phyloP scores from a whole-genome alignment of 2,888 invertebrate genomes.

The Sympetrum striolatum region DNA sequence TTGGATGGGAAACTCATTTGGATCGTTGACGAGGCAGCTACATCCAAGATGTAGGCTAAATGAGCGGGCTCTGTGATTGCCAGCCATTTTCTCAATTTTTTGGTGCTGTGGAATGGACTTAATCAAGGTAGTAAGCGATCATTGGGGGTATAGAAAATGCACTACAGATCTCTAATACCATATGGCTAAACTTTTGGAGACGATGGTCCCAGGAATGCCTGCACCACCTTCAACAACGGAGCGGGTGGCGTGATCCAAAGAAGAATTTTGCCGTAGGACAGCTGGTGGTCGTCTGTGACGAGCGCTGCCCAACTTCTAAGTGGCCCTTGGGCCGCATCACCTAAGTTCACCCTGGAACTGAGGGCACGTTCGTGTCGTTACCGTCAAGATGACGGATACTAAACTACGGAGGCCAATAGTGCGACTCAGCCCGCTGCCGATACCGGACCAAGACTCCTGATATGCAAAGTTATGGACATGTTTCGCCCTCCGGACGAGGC shows the following conservation, averaged over 20 bases:
- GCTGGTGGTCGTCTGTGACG: background rate
- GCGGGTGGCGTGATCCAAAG: background rate
- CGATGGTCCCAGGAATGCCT: background rate
- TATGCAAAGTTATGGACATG: too few species aligned
- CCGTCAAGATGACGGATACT: too few species aligned
- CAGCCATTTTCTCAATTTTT: background rate
- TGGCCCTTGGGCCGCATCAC: background rate
- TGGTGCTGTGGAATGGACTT: background rate
- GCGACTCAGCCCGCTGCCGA: too few species aligned
- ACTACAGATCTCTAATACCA: too few species aligned
- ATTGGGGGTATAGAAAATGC: background rate
- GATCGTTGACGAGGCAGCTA: conserved; percentile 61
- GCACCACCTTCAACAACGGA: background rate
- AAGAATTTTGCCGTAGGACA: background rate
- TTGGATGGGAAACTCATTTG: conserved; percentile 71
- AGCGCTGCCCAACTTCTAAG: background rate
- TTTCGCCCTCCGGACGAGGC: too few species aligned
- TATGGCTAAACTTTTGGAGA: background rate
- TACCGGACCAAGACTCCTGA: too few species aligned
- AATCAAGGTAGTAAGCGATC: background rate
- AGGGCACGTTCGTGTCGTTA: background rate
- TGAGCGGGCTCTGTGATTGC: background rate
- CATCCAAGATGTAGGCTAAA: conserved; percentile 52
- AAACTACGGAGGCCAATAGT: too few species aligned
- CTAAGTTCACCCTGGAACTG: background rate